These are phyloP conservation scores for Lagodon rhomboides DNA, from an alignment of 2,797 vertebrate genomes.

Conservation along the genomic window DNA sequence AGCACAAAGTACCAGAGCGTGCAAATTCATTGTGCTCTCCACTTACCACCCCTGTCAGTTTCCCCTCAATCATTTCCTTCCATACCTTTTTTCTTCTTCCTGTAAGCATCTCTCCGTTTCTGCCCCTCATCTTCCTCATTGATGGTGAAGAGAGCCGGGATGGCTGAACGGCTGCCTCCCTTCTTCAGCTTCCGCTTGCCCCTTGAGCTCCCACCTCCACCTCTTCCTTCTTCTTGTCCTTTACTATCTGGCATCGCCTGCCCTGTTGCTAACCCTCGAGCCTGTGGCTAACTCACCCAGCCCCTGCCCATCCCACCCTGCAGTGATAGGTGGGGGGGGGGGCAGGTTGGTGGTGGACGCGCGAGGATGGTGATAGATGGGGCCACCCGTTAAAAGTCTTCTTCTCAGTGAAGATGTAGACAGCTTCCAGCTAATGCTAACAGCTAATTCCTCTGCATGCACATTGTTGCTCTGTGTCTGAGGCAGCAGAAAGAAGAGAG, in stretches of 20 bases:
- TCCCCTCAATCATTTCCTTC: conserved; percentile 6
- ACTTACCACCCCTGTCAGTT: background rate
- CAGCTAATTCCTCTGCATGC: conserved; percentile 76
- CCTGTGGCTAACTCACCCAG: conserved; percentile 68
- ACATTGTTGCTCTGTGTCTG: conserved; percentile 73
- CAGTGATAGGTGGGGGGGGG: conserved; percentile 11
- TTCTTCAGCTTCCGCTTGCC: conserved; percentile 89
- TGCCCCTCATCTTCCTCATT: conserved; percentile 96
- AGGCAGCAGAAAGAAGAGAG: conserved; percentile 25
- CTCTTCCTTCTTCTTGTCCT: conserved; percentile 57
- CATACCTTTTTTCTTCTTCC: conserved; percentile 86
- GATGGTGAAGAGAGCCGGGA: conserved; percentile 94
- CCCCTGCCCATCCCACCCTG: conserved; percentile 72
- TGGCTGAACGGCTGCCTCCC: conserved; percentile 86
- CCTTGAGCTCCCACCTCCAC: conserved; percentile 63
- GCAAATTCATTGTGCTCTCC: background rate
- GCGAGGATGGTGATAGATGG: conserved; percentile 22
- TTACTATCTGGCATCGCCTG: conserved; percentile 75
- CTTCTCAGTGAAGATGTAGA: conserved; percentile 32
- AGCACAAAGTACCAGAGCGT: background rate
- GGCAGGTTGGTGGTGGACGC: conserved; percentile 26
- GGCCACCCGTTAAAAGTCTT: conserved; percentile 57
- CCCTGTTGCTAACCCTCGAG: conserved; percentile 65
- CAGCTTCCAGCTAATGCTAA: conserved; percentile 68
- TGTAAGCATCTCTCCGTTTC: conserved; percentile 85